Evolutionary conservation across 2,888 invertebrate species (phyloP), one percentile per base, ranked within the genome.

Genomic region (Carcina quercana): DNA sequence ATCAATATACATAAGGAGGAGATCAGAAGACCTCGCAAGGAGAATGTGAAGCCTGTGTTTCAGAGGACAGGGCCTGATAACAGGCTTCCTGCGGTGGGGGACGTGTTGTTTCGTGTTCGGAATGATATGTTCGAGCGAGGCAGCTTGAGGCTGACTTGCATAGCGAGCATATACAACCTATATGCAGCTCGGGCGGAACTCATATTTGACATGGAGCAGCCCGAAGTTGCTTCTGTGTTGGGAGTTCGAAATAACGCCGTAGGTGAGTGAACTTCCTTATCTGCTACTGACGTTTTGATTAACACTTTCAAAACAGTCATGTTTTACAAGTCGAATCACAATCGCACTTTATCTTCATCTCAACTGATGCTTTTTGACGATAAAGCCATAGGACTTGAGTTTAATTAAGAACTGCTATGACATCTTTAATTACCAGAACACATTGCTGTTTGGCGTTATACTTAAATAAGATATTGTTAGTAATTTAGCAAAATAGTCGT

Each of bases 181-280:
- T 90, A 91, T 68, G 85, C 86, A 45, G 85, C 86, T 47, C 82
- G 87, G 45, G 84, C 86, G 32, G 89, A 88, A 63, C 75, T 88
- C 42, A 76, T 87, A 50, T 82, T 91, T 54, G 90, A 90, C 66
- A 91, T 91, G 76, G 91, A 91, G 68, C 88, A 88, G 55, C 91
- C 92, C 37, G 86, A 90, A 68, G 88, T 91, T 51, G 91, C 91
- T 39, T 90, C 91, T 35, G 91, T 92, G 52, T 75, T 91, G 50
- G 91, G 91, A 50, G 91, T 90, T 39, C 85, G 89, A 40, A 89
- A 89, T 72, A 85, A 85, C 47, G 86, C 86, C 44, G 53, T 64
- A 63, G 86, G 86, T 87, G 62, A 75, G 80, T 64, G 43, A n/a
- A n/a, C n/a, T n/a, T n/a, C n/a, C n/a, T 3, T 5, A 25, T n/a